phyloP scores from a whole-genome alignment of 2,888 invertebrate genomes.

The Scaptomyza reducta region DNA sequence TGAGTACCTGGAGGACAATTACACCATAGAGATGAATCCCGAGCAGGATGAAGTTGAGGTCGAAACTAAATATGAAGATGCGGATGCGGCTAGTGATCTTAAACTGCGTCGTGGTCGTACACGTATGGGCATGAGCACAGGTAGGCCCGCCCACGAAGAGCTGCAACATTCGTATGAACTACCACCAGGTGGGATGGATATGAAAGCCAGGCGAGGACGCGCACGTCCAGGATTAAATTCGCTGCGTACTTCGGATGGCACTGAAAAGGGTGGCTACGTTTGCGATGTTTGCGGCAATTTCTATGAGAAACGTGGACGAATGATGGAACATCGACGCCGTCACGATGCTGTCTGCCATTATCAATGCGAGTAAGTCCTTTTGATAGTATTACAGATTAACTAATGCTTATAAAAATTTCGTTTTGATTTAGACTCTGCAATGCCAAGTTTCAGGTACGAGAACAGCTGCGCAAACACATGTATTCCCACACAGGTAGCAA shows the following conservation, averaged over 20 bases:
- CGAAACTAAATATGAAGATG: constrained; percentile 40
- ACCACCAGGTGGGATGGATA: background rate
- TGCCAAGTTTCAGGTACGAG: constrained; percentile 77
- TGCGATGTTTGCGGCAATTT: constrained; percentile 82
- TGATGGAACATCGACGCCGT: constrained; percentile 81
- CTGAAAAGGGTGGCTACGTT: constrained; percentile 72
- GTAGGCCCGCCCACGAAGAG: constrained; percentile 27
- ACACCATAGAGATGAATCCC: constrained; percentile 59
- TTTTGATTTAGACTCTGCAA: constrained; percentile 72
- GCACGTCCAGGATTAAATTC: constrained; percentile 56
- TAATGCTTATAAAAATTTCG: background rate
- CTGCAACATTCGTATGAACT: constrained; percentile 23
- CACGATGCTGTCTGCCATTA: constrained; percentile 77
- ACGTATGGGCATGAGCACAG: constrained; percentile 25
- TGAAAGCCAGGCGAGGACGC: constrained; percentile 49
- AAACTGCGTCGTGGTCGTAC: constrained; percentile 49
- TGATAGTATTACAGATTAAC: background rate
- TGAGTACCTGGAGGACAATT: constrained; percentile 71
- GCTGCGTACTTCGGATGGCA: constrained; percentile 58
- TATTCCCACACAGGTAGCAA: constrained; percentile 81
- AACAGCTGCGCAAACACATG: constrained; percentile 81
- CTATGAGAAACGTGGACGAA: constrained; percentile 80
- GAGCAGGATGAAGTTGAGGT: constrained; percentile 51
- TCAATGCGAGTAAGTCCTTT: constrained; percentile 79
- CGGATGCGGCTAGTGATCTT: constrained; percentile 18